Evolutionary conservation across 2,888 invertebrate species (phyloP), one percentile per base, ranked within the genome.

Genomic region (Drosophila meridiana): DNA sequence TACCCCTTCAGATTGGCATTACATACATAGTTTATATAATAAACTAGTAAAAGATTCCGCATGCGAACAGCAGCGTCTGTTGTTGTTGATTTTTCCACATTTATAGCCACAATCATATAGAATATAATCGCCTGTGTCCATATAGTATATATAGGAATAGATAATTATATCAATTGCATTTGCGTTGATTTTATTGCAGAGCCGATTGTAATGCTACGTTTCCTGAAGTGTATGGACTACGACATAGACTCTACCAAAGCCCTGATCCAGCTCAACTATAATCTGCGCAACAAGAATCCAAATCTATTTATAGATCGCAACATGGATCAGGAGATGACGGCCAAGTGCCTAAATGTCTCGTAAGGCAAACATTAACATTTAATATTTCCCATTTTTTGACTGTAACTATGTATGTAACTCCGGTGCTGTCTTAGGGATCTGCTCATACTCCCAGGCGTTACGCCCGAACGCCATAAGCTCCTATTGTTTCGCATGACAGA

Each of bases 291-390:
- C n/a, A 94, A 93, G 77, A 92, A 94, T 61, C 93, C 94, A 3
- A 94, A 94, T 83, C 92, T 95, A 72, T 95, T 94, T 80, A 87
- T 92, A 7, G 92, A 94, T 58, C 92, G 95, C 47, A 94, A 94
- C 83, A 94, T 94, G 2, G 75, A 82, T 0, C 84, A 90, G 60
- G 89, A 89, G 53, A 79, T 83, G 70, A 76, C 69, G 30, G 82
- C 82, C 48, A 83, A 81, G 57, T 76, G 83, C 4, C 64, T 82
- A 4, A 55, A 42, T 26, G 76, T 75, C 9, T 82, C 84, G 92
- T 91, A 73, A 78, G 83, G 7, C 28, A 7, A 47, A 30, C 7
- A 11, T 47, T 3, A 7, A 28, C 14, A 2, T 3, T 7, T 20
- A 20, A 47, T 47, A 47, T 47, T 14, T 3, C 0, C 28, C 11